Evolutionary conservation across 2,888 invertebrate species (phyloP).

Genomic region (Pachymerium ferrugineum): DNA sequence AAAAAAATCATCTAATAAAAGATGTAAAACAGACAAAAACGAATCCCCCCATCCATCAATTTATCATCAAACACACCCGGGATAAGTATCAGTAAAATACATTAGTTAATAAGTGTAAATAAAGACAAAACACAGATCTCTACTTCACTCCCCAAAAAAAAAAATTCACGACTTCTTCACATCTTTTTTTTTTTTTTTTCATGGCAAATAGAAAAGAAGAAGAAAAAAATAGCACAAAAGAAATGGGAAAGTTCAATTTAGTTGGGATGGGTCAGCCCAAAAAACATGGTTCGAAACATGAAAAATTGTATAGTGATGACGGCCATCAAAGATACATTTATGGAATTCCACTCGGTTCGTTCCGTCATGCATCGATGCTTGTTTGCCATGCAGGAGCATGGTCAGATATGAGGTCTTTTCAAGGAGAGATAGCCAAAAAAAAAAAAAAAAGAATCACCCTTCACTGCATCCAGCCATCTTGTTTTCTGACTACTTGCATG

Average conservation of each 20-base stretch:
- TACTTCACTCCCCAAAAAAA: too few relatives aligned
- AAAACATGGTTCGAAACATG: not conserved
- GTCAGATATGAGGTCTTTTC: not conserved
- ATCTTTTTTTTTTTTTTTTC: not conserved
- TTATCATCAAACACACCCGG: not conserved
- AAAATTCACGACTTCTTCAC: not conserved
- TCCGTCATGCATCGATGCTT: slow-evolving; percentile 5
- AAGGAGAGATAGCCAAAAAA: not conserved
- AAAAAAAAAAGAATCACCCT: too few relatives aligned
- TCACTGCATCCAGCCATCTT: not conserved
- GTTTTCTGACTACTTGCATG: not conserved
- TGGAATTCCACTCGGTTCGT: not conserved
- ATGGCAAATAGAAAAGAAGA: not conserved
- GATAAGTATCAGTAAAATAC: not conserved
- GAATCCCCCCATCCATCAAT: not conserved
- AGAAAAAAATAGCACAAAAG: not conserved
- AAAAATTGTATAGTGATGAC: not conserved
- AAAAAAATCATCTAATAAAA: too few relatives aligned
- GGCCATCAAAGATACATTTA: not conserved
- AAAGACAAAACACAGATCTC: not conserved
- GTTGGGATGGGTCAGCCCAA: not conserved
- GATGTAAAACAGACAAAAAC: too few relatives aligned
- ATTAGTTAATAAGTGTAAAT: not conserved
- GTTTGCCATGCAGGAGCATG: not conserved
- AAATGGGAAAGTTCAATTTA: not conserved